Evolutionary conservation across 2,888 invertebrate species (phyloP).

Genomic region (Sesia apiformis): DNA sequence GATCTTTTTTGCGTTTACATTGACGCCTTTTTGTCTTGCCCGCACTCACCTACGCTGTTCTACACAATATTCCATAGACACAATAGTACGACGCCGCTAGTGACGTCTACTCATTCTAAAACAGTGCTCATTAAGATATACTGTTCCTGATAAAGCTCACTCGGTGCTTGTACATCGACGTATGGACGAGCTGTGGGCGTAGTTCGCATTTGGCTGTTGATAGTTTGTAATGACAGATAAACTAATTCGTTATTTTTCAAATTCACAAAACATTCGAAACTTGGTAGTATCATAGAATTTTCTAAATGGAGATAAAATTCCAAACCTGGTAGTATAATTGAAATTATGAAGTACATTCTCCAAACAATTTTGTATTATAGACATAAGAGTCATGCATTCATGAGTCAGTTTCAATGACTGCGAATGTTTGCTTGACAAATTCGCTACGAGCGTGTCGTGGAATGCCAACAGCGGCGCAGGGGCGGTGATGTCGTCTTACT

Average conservation of each 20-base stretch:
- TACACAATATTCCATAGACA: slow-evolving; percentile 16
- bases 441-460: slow-evolving; percentile 20
- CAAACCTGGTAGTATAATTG: no score
- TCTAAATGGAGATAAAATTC: no score
- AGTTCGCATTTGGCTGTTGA: no score
- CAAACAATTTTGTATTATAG: no score
- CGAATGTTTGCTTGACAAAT: slow-evolving; percentile 15
- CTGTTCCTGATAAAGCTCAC: neutral
- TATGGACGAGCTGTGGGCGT: no score
- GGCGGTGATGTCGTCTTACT: slow-evolving; percentile 10
- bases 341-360: no score
- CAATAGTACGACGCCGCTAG: slow-evolving; percentile 19
- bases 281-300: no score
- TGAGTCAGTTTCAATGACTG: neutral
- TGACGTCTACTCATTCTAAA: slow-evolving; percentile 39
- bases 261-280: no score
- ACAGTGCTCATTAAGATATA: slow-evolving; percentile 36
- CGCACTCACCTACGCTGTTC: slow-evolving; percentile 26
- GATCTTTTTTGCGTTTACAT: slow-evolving; percentile 34
- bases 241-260: no score
- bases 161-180: no score
- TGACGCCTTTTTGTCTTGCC: slow-evolving; percentile 35
- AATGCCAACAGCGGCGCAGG: slow-evolving; percentile 22
- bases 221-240: no score
- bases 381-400: neutral